Evolutionary conservation across 2,797 vertebrate genomes (phyloP).

Genomic region (Aphelocoma californica): DNA sequence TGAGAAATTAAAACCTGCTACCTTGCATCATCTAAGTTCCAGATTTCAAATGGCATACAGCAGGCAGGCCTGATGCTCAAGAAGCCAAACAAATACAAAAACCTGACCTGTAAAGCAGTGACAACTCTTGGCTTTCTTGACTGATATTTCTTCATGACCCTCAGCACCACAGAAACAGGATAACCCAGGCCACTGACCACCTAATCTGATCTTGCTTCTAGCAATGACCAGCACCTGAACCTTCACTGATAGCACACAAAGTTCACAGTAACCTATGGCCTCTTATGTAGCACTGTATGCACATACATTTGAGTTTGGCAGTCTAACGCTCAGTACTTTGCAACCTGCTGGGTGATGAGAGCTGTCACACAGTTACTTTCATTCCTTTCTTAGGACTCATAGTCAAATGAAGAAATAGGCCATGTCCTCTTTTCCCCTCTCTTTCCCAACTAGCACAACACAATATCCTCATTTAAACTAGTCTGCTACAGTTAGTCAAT

Average conservation of each 20-base stretch:
- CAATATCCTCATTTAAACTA: background rate
- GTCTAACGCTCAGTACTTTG: background rate
- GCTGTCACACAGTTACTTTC: background rate
- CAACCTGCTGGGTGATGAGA: background rate
- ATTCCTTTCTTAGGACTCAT: background rate
- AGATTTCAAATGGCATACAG: background rate
- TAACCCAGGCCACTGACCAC: background rate
- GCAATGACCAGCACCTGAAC: background rate
- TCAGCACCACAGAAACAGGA: background rate
- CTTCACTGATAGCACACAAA: background rate
- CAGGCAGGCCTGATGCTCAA: background rate
- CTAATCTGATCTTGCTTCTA: conserved; percentile 1
- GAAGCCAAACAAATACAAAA: background rate
- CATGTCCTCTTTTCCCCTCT: background rate
- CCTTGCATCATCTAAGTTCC: background rate
- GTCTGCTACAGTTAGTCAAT: background rate
- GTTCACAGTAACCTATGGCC: background rate
- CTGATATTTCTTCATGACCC: background rate
- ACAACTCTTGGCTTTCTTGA: background rate
- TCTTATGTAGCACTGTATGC: background rate
- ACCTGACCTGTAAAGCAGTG: background rate
- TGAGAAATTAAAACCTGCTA: background rate
- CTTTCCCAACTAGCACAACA: background rate
- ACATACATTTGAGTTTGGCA: background rate
- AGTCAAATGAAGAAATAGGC: background rate